phyloP scores from a whole-genome alignment of 2,113 vertebrate species.

The Phaethornis superciliosus region DNA sequence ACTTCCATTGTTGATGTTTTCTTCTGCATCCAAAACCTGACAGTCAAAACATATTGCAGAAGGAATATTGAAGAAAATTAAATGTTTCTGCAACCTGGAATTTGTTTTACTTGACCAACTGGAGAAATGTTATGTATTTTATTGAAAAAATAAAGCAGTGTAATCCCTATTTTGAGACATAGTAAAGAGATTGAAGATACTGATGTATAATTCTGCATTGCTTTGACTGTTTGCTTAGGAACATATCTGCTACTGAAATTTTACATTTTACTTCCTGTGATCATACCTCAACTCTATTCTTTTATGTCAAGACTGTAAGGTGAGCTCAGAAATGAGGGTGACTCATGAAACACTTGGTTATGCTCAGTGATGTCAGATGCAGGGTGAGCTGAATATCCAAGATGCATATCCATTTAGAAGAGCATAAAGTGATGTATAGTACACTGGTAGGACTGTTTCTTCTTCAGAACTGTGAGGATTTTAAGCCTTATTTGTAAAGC shows the following conservation, averaged over 20 bases:
- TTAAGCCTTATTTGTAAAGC: background rate
- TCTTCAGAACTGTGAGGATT: background rate
- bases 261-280: background rate
- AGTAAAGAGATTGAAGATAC: background rate
- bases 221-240: background rate
- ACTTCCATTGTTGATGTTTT: conserved; percentile 62
- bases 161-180: background rate
- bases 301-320: background rate
- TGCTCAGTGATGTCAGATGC: background rate
- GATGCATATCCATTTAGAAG: background rate
- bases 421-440: background rate
- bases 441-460: background rate
- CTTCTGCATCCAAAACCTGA: conserved; percentile 26
- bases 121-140: background rate
- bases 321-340: background rate
- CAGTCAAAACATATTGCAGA: background rate
- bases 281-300: background rate
- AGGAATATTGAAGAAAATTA: background rate
- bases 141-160: background rate
- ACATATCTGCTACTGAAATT: background rate
- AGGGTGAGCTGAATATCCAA: background rate
- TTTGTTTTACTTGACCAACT: background rate
- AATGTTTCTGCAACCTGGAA: background rate
- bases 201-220: background rate
- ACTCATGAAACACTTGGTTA: background rate